Evolutionary conservation across 2,113 vertebrate genomes (phyloP), one percentile per base, ranked within the genome.

Genomic region (Oncorhynchus mykiss): DNA sequence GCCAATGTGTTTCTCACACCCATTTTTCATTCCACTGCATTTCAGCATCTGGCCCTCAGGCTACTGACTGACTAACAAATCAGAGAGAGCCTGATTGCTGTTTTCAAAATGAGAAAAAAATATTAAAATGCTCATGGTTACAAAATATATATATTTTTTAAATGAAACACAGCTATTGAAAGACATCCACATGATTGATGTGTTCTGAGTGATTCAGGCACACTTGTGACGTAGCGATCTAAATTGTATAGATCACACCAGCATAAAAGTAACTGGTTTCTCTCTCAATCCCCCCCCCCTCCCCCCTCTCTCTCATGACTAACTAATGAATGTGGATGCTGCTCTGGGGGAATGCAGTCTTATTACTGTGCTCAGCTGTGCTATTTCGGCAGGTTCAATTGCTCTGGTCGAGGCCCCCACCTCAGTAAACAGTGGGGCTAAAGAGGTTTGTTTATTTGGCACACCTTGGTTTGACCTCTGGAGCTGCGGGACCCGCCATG

Each of bases 361-460:
- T 90, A 87, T 90, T 90, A 91, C 72, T 20, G 76, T 72, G 85
- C 85, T 88, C 86, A 74, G 82, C 39, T n/a, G 8, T 48, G 39
- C 68, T 12, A 78, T 84, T n/a, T 79, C 72, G 78, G 86, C 85
- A 67, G 80, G 86, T 91, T 88, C 85, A 89, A 87, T 88, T 87
- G 84, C 88, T 87, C 78, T 78, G 84, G 79, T 27, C 48, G 48
- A 86, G 68, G 81, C 85, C 86, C 87, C 86, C 74, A 80, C 88
- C 82, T 89, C 86, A 81, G 89, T 92, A 89, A 90, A 88, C 84
- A 88, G 77, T 78, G 51, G 84, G 89, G 91, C 88, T 92, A 92
- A 93, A 92, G 90, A 93, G 91, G 89, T 91, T 92, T 93, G 90
- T 93, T 93, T 92, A 92, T 87, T 85, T 84, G 89, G 78, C 84